Evolutionary conservation across 1,140 invertebrate genomes (phyloP).

Genomic region (Lamellibrachia luymesi): DNA sequence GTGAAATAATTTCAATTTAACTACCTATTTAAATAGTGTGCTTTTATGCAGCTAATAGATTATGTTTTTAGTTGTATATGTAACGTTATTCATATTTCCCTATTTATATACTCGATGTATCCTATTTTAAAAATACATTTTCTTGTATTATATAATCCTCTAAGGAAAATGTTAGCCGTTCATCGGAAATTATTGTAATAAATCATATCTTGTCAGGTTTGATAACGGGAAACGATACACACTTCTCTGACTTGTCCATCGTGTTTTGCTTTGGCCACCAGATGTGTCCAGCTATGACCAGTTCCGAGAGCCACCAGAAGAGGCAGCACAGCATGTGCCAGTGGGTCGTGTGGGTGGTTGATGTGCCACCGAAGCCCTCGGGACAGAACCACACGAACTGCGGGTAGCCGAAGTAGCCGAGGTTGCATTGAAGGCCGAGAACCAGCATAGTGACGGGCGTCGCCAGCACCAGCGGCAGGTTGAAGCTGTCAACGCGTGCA

Average conservation of each 20-base stretch:
- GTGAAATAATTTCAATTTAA: too few relatives aligned
- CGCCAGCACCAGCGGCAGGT: constrained; percentile 42
- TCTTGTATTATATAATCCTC: too few relatives aligned
- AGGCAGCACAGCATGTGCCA: constrained; percentile 9
- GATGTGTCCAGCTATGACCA: constrained; percentile 95
- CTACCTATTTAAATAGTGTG: too few relatives aligned
- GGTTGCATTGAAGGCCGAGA: constrained; percentile 22
- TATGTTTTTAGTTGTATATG: too few relatives aligned
- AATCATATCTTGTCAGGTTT: too few relatives aligned
- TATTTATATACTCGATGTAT: too few relatives aligned
- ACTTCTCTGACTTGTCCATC: constrained; percentile 90
- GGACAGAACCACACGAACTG: constrained; percentile 17
- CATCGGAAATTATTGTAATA: too few relatives aligned
- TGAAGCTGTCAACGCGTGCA: neutral
- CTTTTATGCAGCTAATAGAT: too few relatives aligned
- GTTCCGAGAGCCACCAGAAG: constrained; percentile 87
- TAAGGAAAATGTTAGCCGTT: too few relatives aligned
- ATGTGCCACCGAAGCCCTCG: constrained; percentile 9
- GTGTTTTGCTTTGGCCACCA: constrained; percentile 97
- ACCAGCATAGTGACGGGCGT: constrained; percentile 33
- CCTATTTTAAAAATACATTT: too few relatives aligned
- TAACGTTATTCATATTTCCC: too few relatives aligned
- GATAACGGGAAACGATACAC: constrained; percentile 18
- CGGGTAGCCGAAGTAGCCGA: neutral
- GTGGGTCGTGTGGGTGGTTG: neutral